Conservation (phyloP, 2,113 vertebrate species). For the Macaca mulatta region DNA sequence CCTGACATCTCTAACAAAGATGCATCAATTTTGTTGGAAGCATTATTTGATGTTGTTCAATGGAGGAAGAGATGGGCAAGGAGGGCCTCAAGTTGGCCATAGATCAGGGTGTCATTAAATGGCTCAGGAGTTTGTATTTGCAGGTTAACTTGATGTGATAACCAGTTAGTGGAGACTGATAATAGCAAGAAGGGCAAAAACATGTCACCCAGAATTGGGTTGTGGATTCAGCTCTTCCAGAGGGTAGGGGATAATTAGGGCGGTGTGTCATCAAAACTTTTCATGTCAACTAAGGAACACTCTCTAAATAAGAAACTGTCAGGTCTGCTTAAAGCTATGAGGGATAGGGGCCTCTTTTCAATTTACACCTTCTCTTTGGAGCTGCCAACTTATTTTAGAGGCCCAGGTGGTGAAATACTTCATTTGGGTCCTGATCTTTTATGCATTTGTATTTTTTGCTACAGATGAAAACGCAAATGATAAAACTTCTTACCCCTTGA, state of each 20-base stretch:
- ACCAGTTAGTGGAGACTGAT: conserved; percentile 81
- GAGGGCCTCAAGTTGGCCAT: conserved; percentile 73
- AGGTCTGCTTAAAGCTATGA: conserved; percentile 77
- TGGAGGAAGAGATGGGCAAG: conserved; percentile 64
- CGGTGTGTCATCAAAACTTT: conserved; percentile 83
- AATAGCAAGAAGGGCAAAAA: conserved; percentile 77
- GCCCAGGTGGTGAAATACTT: neutral
- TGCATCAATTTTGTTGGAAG: conserved; percentile 80
- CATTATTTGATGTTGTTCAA: conserved; percentile 81
- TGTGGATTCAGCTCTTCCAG: conserved; percentile 77
- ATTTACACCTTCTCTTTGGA: neutral
- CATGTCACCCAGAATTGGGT: conserved; percentile 82
- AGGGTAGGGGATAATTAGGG: conserved; percentile 87
- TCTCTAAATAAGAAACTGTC: conserved; percentile 83
- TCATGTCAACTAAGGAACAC: conserved; percentile 84
- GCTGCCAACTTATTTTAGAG: conserved; percentile 19
- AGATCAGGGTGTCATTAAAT: conserved; percentile 86
- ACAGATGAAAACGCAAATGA: neutral
- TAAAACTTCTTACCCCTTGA: neutral
- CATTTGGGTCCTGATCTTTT: neutral
- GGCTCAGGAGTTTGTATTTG: conserved; percentile 81
- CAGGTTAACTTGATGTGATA: conserved; percentile 84
- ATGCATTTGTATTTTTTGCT: neutral
- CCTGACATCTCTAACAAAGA: conserved; percentile 87
- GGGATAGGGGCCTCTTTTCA: neutral